Evolutionary conservation across 2,113 vertebrate species (phyloP), one percentile per base, ranked within the genome.

Genomic region (Pseudopodoces humilis): DNA sequence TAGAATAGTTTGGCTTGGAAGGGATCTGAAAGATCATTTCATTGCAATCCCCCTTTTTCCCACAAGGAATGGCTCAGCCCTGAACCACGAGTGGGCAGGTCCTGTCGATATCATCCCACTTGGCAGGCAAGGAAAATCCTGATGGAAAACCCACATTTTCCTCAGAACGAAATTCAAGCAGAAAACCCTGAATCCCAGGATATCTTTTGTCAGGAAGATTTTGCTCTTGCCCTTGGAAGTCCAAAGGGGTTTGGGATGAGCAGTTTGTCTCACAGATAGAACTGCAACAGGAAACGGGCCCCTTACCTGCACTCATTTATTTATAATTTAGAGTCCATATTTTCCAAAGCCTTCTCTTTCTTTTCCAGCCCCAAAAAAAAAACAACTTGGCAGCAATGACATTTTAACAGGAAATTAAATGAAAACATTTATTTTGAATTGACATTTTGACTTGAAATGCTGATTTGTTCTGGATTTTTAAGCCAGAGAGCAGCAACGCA

Each of bases 381-480:
- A 96, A 94, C 88, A 91, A 95, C 76, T 83, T 43, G 49, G 58
- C 78, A 95, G 95, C 86, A 10, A 35, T 95, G 94, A 96, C 94
- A 96, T 97, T 97, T 95, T 90, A 94, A 39, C 37, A 33, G 87
- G 86, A 91, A 96, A 95, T 95, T 79, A 95, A 94, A 97, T 86
- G 91, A 92, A 96, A 95, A 94, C 90, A 79, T 94, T 96, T 95
- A 88, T 95, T 97, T 95, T 60, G 83, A 92, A 92, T 89, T 92
- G 94, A 95, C 94, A 95, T 97, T 95, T 96, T 91, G 89, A 92
- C 94, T 95, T 58, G 78, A 94, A 95, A 85, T 58, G 89, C 88
- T 95, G 96, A 91, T 94, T 94, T 58, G 74, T 92, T 91, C 86
- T 7, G 7, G 70, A 41, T 71, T 94, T 94, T 92, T 55, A 75